Evolutionary conservation across 2,797 vertebrate species (phyloP), one percentile per base, ranked within the genome.

Genomic region (Eupleurogrammus muticus): DNA sequence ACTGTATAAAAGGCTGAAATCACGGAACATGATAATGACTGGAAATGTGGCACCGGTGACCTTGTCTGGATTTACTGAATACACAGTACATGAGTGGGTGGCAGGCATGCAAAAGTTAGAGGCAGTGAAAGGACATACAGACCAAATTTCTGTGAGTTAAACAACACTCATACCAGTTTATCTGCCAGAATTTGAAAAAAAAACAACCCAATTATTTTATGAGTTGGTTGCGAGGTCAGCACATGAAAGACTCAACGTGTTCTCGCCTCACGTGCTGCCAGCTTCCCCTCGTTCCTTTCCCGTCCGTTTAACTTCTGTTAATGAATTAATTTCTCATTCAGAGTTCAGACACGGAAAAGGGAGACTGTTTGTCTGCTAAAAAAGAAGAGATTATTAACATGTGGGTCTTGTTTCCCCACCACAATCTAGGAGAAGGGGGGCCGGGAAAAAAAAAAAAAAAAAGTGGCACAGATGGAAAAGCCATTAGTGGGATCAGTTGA

Each of bases 381-480:
- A 70, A 54, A 58, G 34, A 21, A 35, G 9, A 42, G 11, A 62
- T 80, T 80, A 79, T 55, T 50, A 84, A 77, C 87, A 89, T 65
- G 70, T 83, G 88, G 55, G 63, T 57, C 64, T 88, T 75, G 71
- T 78, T 88, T 84, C n/a, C n/a, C n/a, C 53, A 20, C 54, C 21
- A 20, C 11, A 70, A 73, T 78, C 59, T 17, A 1, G 66, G 73
- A 47, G 36, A 44, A 28, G 34, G 16, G 47, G 46, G 58, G 52
- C 32, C 46, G 34, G 49, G 56, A 75, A 53, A n/a, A n/a, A n/a
- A n/a, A n/a, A n/a, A n/a, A n/a, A n/a, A n/a, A 66, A 71, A 64
- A 80, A 71, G 55, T 32, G 47, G 79, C 42, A 52, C 89, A 92
- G 81, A 90, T 87, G 92, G 88, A 84, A 90, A 88, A 90, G 75